These are phyloP conservation scores for Acrobasis consociella DNA, from an alignment of 2,888 invertebrate genomes.

Conservation along the genomic window DNA sequence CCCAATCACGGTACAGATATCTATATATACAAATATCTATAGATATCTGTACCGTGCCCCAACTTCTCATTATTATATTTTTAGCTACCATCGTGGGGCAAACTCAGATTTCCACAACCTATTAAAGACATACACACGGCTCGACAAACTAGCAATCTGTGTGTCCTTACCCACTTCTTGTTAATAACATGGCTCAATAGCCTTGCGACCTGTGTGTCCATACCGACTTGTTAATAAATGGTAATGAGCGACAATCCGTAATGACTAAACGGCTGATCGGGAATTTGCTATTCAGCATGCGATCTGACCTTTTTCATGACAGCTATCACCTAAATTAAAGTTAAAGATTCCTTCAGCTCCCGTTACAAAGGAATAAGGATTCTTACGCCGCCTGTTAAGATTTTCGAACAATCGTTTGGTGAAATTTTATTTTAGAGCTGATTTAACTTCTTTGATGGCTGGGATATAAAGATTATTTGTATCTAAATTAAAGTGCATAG, in stretches of 20 bases:
- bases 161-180: too few species aligned
- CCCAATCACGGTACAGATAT: too few species aligned
- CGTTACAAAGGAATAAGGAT: not conserved
- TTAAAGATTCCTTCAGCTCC: slow-evolving; percentile 15
- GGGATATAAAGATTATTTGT: too few species aligned
- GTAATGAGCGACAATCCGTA: slow-evolving; percentile 47
- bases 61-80: too few species aligned
- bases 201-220: slow-evolving; percentile 39
- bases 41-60: too few species aligned
- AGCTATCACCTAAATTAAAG: slow-evolving; percentile 45
- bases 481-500: too few species aligned
- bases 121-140: too few species aligned
- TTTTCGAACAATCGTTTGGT: not conserved
- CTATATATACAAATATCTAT: too few species aligned
- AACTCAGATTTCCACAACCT: too few species aligned
- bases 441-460: not conserved
- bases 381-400: not conserved
- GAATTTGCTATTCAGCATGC: slow-evolving; percentile 49
- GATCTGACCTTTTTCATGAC: slow-evolving; percentile 35
- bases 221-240: slow-evolving; percentile 43
- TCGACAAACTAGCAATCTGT: too few species aligned
- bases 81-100: too few species aligned
- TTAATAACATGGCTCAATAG: slow-evolving; percentile 39
- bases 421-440: not conserved
- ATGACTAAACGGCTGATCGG: slow-evolving; percentile 53